phyloP scores from a whole-genome alignment of 2,113 vertebrate species.

The Melanostigma gelatinosum region DNA sequence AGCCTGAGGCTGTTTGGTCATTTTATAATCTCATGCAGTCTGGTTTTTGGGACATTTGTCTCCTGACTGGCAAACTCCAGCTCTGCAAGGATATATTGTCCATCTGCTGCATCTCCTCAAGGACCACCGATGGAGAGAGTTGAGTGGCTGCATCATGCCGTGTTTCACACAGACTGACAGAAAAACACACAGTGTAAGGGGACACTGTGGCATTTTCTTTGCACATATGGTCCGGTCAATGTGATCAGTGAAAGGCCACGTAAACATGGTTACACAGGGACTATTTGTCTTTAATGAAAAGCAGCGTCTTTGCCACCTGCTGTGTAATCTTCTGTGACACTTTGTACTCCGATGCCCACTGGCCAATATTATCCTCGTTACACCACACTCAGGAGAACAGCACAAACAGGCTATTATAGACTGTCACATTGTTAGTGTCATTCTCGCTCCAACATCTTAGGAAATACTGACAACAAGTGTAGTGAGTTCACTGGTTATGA shows the following conservation, averaged over 20 bases:
- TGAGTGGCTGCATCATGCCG: constrained; percentile 14
- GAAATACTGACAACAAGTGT: background rate
- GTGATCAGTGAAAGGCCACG: constrained; percentile 69
- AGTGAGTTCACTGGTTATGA: constrained; percentile 4
- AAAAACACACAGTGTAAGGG: constrained; percentile 12
- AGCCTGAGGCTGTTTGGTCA: constrained; percentile 76
- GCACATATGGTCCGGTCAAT: constrained; percentile 56
- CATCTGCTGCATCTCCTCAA: constrained; percentile 80
- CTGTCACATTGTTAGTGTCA: constrained; percentile 26
- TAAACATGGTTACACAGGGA: constrained; percentile 76
- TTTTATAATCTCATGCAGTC: constrained; percentile 57
- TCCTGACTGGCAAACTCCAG: constrained; percentile 61
- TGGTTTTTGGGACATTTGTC: constrained; percentile 39
- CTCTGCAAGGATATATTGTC: constrained; percentile 65
- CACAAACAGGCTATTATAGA: constrained; percentile 36
- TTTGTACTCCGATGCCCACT: constrained; percentile 74
- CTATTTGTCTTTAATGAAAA: constrained; percentile 73
- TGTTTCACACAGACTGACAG: background rate
- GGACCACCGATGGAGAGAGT: constrained; percentile 28
- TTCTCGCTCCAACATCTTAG: constrained; percentile 13
- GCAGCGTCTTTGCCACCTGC: constrained; percentile 69
- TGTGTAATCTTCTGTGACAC: constrained; percentile 72
- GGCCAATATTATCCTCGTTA: constrained; percentile 78
- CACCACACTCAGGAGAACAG: constrained; percentile 37
- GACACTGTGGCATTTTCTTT: constrained; percentile 77